These are phyloP conservation scores for Ctenosaura bakeri DNA, from an alignment of 2,797 vertebrate species.

Conservation along the genomic window DNA sequence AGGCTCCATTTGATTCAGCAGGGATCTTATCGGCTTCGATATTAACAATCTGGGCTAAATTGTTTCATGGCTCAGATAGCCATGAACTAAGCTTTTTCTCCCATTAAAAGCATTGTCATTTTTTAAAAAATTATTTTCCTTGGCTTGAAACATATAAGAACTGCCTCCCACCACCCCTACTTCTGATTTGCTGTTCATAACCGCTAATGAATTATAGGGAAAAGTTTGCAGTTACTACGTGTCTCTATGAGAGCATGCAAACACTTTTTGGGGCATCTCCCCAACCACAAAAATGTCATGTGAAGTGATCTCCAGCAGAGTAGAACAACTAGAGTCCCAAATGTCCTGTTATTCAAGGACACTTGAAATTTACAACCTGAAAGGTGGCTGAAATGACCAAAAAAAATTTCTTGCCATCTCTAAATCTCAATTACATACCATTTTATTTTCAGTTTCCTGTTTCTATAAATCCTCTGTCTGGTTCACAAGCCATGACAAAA, in stretches of 20 bases:
- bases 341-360: constrained; percentile 35
- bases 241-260: neutral
- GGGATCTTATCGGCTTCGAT: too few relatives aligned
- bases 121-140: too few relatives aligned
- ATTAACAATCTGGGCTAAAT: neutral
- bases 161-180: neutral
- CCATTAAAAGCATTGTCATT: neutral
- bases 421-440: constrained; percentile 49
- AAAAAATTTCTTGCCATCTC: constrained; percentile 31
- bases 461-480: constrained; percentile 49
- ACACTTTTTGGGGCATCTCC: neutral
- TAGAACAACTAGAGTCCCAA: constrained; percentile 34
- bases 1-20: too few relatives aligned
- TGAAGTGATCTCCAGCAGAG: neutral
- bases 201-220: neutral
- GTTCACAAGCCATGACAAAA: constrained; percentile 47
- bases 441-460: constrained; percentile 51
- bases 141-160: neutral
- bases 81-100: neutral
- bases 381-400: constrained; percentile 22
- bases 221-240: constrained; percentile 2
- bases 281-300: neutral
- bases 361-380: constrained; percentile 12
- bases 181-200: neutral
- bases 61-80: neutral